Percentiles rank a stretch among this genome's conserved stretches.
Conservation (phyloP, 2,797 vertebrate genomes). For the Sebastes umbrosus region DNA sequence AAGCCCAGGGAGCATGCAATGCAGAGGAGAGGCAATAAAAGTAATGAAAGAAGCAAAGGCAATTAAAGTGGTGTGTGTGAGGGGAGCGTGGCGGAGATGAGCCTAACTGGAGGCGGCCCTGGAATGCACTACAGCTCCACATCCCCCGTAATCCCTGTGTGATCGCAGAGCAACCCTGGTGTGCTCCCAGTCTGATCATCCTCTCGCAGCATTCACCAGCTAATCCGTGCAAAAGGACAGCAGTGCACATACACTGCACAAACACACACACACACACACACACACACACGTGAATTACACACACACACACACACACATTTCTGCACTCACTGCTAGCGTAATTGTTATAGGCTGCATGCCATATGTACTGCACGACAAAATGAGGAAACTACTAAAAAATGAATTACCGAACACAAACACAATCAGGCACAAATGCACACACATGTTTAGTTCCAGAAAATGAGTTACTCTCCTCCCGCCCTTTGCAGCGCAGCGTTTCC, state of each 20-base stretch:
- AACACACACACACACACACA: not conserved
- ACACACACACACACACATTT: conserved; percentile 29
- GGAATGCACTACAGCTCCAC: conserved; percentile 79
- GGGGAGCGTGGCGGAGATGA: conserved; percentile 77
- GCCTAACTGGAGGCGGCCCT: conserved; percentile 77
- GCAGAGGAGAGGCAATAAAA: conserved; percentile 86
- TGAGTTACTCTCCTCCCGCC: conserved; percentile 55
- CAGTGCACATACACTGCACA: conserved; percentile 20
- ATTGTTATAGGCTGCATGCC: conserved; percentile 55
- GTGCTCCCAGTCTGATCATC: conserved; percentile 77
- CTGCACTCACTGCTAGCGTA: conserved; percentile 23
- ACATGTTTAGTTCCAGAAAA: conserved; percentile 59
- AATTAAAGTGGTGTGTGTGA: conserved; percentile 84
- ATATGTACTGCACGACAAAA: conserved; percentile 46
- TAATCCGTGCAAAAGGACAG: conserved; percentile 72
- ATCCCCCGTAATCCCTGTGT: conserved; percentile 84
- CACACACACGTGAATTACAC: not conserved
- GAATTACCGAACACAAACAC: conserved; percentile 56
- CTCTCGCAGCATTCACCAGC: conserved; percentile 69
- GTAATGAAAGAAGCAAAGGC: conserved; percentile 87
- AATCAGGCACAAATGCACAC: conserved; percentile 27
- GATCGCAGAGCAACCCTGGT: conserved; percentile 77
- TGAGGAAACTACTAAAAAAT: conserved; percentile 50
- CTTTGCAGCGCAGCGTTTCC: conserved; percentile 62
- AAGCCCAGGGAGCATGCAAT: conserved; percentile 78